These are phyloP conservation scores for Drosophila pegasa DNA, from an alignment of 2,888 invertebrate species.

Conservation along the genomic window DNA sequence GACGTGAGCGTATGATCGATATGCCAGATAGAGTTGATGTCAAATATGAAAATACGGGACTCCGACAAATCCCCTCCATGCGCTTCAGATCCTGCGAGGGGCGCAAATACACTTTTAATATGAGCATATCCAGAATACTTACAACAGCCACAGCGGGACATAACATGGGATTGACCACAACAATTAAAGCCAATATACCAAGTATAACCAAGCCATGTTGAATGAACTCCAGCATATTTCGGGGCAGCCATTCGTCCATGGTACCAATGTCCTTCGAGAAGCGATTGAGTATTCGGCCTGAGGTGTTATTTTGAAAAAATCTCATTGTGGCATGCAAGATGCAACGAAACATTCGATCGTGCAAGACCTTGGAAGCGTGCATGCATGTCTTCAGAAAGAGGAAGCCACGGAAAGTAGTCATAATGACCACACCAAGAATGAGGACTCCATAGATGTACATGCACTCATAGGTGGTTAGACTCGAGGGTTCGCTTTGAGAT, in stretches of 20 bases:
- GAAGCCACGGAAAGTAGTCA: slow-evolving; percentile 87
- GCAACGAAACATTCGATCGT: slow-evolving; percentile 92
- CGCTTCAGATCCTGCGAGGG: slow-evolving; percentile 91
- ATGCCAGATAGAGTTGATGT: slow-evolving; percentile 93
- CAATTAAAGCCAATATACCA: slow-evolving; percentile 90
- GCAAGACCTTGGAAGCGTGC: slow-evolving; percentile 90
- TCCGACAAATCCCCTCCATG: slow-evolving; percentile 90
- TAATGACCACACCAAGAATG: slow-evolving; percentile 83
- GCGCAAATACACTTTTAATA: slow-evolving; percentile 89
- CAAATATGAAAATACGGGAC: slow-evolving; percentile 96
- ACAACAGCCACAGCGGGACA: slow-evolving; percentile 89
- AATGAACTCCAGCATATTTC: slow-evolving; percentile 85
- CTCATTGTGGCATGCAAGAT: slow-evolving; percentile 91
- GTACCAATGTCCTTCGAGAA: slow-evolving; percentile 91
- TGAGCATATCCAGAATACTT: slow-evolving; percentile 87
- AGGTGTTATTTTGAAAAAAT: slow-evolving; percentile 94
- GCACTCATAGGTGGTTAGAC: slow-evolving; percentile 81
- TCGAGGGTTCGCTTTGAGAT: slow-evolving; percentile 73
- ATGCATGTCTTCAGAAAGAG: slow-evolving; percentile 91
- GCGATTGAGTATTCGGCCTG: slow-evolving; percentile 90
- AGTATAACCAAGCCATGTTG: slow-evolving; percentile 87
- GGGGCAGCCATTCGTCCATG: slow-evolving; percentile 87
- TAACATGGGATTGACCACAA: slow-evolving; percentile 89
- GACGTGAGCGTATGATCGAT: slow-evolving; percentile 92
- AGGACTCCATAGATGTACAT: slow-evolving; percentile 83